Percentiles rank a stretch among this genome's conserved stretches.
Conservation (phyloP, 1,140 invertebrate species). For the Acromyrmex heyeri region DNA sequence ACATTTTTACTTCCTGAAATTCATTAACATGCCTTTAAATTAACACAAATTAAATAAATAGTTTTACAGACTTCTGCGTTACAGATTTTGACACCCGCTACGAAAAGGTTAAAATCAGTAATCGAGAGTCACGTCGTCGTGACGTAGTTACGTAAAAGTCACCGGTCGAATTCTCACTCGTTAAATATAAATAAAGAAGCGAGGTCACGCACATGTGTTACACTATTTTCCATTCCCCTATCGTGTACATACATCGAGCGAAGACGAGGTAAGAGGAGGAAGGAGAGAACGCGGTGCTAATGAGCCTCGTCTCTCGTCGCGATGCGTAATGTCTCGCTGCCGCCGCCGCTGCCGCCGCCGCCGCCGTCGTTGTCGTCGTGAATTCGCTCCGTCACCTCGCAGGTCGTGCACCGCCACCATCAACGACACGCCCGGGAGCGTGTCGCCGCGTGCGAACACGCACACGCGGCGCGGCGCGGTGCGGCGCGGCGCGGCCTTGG, state of each 20-base stretch:
- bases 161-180: not conserved
- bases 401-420: slow-evolving; percentile 66
- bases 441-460: slow-evolving; percentile 55
- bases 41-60: no score
- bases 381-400: slow-evolving; percentile 60
- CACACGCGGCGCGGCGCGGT: slow-evolving; percentile 56
- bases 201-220: slow-evolving; percentile 10
- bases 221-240: slow-evolving; percentile 10
- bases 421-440: slow-evolving; percentile 71
- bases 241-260: slow-evolving; percentile 11
- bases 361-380: slow-evolving; percentile 37
- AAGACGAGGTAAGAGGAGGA: not conserved
- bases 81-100: no score
- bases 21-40: no score
- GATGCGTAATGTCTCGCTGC: slow-evolving; percentile 76
- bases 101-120: not conserved
- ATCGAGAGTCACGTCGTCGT: not conserved
- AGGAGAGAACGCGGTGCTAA: slow-evolving; percentile 75
- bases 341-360: not conserved
- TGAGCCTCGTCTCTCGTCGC: slow-evolving; percentile 78
- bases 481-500: slow-evolving; percentile 73
- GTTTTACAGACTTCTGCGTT: no score
- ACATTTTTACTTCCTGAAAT: no score
- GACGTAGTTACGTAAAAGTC: slow-evolving; percentile 7
- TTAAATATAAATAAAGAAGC: slow-evolving; percentile 27